Conservation (phyloP, 2,888 invertebrate species). For the Diplolepis rosae region DNA sequence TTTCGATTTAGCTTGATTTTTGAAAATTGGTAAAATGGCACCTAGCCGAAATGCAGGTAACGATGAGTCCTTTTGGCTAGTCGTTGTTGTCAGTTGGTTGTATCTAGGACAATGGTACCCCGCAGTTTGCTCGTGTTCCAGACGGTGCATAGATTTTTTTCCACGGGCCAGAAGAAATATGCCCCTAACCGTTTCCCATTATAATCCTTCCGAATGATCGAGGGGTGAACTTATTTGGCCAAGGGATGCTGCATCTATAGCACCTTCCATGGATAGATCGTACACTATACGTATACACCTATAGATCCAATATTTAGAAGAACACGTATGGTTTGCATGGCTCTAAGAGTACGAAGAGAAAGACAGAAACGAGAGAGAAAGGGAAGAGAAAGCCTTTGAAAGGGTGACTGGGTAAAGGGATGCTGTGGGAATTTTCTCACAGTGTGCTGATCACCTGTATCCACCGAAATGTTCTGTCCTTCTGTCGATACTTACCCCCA, state of each 20-base stretch:
- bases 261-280: slow-evolving; percentile 52
- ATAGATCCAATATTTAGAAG: slow-evolving; percentile 43
- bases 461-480: slow-evolving; percentile 52
- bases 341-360: slow-evolving; percentile 28
- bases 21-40: background rate
- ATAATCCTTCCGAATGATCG: slow-evolving; percentile 56
- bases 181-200: slow-evolving; percentile 69
- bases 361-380: slow-evolving; percentile 38
- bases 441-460: slow-evolving; percentile 69
- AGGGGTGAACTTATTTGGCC: slow-evolving; percentile 59
- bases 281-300: no score
- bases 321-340: slow-evolving; percentile 36
- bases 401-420: slow-evolving; percentile 63
- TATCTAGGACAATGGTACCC: slow-evolving; percentile 64
- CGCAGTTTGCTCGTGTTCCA: slow-evolving; percentile 49
- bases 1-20: background rate
- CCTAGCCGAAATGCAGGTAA: slow-evolving; percentile 45
- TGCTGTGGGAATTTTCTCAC: slow-evolving; percentile 72
- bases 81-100: slow-evolving; percentile 62
- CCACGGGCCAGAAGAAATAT: slow-evolving; percentile 63
- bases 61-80: slow-evolving; percentile 52
- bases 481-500: slow-evolving; percentile 48
- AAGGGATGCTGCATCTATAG: slow-evolving; percentile 56
- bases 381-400: slow-evolving; percentile 48
- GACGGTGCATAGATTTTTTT: slow-evolving; percentile 40